Base-by-base conservation (phyloP, 1,140 invertebrate genomes). In the Megathymus violae region DNA sequence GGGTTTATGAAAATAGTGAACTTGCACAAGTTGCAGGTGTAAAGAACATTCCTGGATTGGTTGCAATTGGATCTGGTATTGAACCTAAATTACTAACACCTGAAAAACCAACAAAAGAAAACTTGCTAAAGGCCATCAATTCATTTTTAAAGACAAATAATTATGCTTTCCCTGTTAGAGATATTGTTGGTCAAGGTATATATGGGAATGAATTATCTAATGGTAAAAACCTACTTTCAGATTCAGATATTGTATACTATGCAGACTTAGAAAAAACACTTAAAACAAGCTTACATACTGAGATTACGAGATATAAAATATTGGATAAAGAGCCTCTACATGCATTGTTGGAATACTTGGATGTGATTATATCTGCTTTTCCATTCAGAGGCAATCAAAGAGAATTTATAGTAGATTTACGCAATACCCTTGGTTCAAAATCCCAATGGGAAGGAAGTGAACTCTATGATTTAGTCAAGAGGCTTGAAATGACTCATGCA, bases 261-360 rank as follows among this genome's bases (percentile, higher is more conserved):
- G 92, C 94, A 51, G 98, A 99, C 88, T 84, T 99, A 43, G 97
- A 98, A 88, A 96, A 94, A 78, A 95, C 96, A 0, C 74, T 99
- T 7, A 93, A 94, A 70, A 97, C 96, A 78, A 95, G 95, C 9
- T 91, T 99, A 4, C 93, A 93, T 64, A 95, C 97, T 71, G 98
- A 99, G 92, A 93, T 99, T 6, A 91, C 94, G 6, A 91, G 95
- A 52, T 91, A 93, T 40, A 94, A 94, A 83, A 74, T 76, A 22
- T 95, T 99, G 48, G 88, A 91, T 16, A 96, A 94, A 0, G 94
- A 96, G 62, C 92, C 93, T 43, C 79, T 98, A 34, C 71, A 89
- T 50, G 96, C 96, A 0, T 88, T 99, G 2, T 93, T 95, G 67
- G 88, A 94, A 25, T 98, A 95, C 80, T 78, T 98, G 0, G 81